Evolutionary conservation across 2,888 invertebrate genomes (phyloP), one percentile per base, ranked within the genome.

Genomic region (Mongoloraphidia duomilia): DNA sequence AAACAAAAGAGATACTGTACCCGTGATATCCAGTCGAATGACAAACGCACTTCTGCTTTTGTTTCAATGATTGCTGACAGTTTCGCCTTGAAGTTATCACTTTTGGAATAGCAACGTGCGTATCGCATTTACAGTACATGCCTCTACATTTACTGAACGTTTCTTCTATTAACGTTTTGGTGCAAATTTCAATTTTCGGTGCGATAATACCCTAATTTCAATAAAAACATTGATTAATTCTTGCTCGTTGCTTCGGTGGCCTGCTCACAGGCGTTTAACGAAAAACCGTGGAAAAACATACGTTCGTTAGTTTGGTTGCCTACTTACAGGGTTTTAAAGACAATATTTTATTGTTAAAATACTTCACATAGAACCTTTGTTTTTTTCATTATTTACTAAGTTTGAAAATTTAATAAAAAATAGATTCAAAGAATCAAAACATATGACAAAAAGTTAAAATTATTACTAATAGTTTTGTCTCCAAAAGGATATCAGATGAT

Each of bases 171-270:
- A 76, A 74, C 2, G 81, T 79, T 60, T 76, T 80, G 1, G 82
- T 81, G 4, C 76, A 73, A 49, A 83, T 69, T 65, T 82, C 81
- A 50, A 83, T 76, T 69, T 83, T 84, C 0, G 84, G 84, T 2
- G 80, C 75, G 42, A 83, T 67, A 41, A 82, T 81, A 44, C 84
- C 83, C 82, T 82, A 58, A 9, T 63, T 60, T 10, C 9, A 14
- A 41, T 57, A 57, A 40, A 47, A 48, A 50, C 35, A 48, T 51
- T 42, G 43, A 40, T 36, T 45, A 34, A 39, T 41, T 40, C 3
- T 34, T 41, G 39, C 13, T 41, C 39, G n/a, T 41, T n/a, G 13
- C 33, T 44, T 33, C 6, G 26, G 26, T 26, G 3, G 26, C 26
- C 26, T 6, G 26, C 26, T 26, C 6, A 26, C 26, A 26, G 26